Percentiles rank a stretch among this genome's conserved stretches.
Evolutionary conservation across 2,797 vertebrate genomes (phyloP).

Genomic region (Chrosomus eos): DNA sequence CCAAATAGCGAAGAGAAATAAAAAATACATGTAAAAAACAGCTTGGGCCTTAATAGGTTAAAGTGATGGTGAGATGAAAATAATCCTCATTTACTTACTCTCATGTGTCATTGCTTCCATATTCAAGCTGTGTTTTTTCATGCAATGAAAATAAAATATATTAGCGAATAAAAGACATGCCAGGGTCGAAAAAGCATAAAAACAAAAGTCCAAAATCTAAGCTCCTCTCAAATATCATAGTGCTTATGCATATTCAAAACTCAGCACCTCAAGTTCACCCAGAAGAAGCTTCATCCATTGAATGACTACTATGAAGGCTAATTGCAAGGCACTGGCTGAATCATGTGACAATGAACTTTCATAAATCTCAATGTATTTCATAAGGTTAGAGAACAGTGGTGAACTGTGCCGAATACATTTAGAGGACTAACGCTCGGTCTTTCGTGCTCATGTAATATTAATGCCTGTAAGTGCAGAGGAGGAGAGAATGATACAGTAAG

Average conservation of each 20-base stretch:
- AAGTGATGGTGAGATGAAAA: background rate
- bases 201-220: background rate
- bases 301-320: background rate
- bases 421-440: background rate
- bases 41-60: too few species aligned
- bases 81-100: background rate
- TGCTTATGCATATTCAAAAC: background rate
- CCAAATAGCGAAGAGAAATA: too few species aligned
- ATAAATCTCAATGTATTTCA: background rate
- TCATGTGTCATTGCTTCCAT: background rate
- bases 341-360: background rate
- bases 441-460: constrained; percentile 28
- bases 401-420: background rate
- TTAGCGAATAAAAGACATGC: background rate
- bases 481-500: background rate
- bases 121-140: background rate
- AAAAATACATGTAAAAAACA: too few species aligned
- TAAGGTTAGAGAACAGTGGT: background rate
- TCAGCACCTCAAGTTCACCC: constrained; percentile 10
- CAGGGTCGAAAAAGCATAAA: background rate
- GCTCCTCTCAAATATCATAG: background rate
- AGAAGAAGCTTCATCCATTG: background rate
- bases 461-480: constrained; percentile 18
- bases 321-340: background rate
- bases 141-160: background rate